These are phyloP conservation scores for Threskiornis aethiopicus DNA, from an alignment of 2,797 vertebrate species.

Conservation along the genomic window DNA sequence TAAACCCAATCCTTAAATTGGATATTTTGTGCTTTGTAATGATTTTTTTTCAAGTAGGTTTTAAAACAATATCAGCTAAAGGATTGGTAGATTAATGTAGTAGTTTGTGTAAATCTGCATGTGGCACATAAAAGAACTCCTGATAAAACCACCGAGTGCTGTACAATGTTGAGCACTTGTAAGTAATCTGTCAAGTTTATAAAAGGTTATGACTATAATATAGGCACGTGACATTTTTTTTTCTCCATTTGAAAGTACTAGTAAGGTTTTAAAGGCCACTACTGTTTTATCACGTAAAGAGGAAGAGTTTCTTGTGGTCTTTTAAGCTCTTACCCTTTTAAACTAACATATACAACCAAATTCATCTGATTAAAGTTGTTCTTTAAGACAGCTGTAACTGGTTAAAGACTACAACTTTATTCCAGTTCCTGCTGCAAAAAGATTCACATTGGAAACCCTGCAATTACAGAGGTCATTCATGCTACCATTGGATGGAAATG, in stretches of 20 bases:
- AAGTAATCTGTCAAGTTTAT: background rate
- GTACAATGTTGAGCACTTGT: background rate
- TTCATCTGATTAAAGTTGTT: background rate
- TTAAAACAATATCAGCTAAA: background rate
- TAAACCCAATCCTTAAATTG: background rate
- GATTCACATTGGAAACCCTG: background rate
- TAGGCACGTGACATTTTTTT: background rate
- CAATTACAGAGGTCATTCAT: fast-evolving
- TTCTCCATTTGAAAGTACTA: background rate
- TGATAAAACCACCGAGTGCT: background rate
- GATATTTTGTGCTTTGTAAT: background rate
- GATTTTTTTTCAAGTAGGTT: background rate
- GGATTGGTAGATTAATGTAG: background rate
- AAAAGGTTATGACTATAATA: background rate
- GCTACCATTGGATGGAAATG: background rate
- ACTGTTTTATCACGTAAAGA: background rate
- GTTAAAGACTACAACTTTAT: background rate
- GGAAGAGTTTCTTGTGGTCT: background rate
- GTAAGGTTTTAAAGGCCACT: background rate
- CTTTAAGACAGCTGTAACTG: background rate
- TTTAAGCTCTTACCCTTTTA: background rate
- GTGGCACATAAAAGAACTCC: background rate
- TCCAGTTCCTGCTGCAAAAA: background rate
- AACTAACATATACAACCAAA: background rate
- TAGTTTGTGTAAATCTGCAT: background rate